Evolutionary conservation across 2,888 invertebrate genomes (phyloP).

Genomic region (Cylindroiulus punctatus): DNA sequence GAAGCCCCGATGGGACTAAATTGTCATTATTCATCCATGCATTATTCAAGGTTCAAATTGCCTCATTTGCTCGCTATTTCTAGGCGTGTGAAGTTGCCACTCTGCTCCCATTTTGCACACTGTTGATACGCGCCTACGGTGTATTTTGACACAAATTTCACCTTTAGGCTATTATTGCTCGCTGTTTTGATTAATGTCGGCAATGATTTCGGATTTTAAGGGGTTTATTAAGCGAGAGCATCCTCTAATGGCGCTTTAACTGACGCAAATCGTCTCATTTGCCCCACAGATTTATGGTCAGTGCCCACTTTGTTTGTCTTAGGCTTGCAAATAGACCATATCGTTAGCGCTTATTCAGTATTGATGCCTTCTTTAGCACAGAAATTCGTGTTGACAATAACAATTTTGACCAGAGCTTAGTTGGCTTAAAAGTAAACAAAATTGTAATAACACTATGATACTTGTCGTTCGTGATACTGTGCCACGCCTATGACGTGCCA

Average conservation of each 20-base stretch:
- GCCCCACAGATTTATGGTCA: neutral
- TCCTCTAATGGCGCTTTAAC: neutral
- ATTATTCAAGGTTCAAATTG: constrained; percentile 37
- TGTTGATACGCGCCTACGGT: neutral
- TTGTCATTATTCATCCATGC: constrained; percentile 15
- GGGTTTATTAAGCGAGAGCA: neutral
- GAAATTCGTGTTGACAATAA: too few species aligned
- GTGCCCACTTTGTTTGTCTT: neutral
- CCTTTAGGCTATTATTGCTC: neutral
- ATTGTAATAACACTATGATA: too few species aligned
- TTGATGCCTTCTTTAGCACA: neutral
- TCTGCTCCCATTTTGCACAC: neutral
- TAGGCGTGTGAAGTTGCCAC: neutral
- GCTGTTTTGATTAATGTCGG: neutral
- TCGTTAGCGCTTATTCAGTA: neutral
- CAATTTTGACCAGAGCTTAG: too few species aligned
- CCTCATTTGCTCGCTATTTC: neutral
- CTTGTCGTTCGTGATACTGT: too few species aligned
- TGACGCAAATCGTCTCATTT: constrained; percentile 18
- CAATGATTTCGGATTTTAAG: neutral
- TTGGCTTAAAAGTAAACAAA: too few species aligned
- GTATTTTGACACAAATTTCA: neutral
- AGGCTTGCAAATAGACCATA: neutral
- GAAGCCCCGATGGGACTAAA: constrained; percentile 29
- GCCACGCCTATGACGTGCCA: too few species aligned